Base-by-base conservation (phyloP, 2,888 invertebrate genomes). In the Oasisia sp. region DNA sequence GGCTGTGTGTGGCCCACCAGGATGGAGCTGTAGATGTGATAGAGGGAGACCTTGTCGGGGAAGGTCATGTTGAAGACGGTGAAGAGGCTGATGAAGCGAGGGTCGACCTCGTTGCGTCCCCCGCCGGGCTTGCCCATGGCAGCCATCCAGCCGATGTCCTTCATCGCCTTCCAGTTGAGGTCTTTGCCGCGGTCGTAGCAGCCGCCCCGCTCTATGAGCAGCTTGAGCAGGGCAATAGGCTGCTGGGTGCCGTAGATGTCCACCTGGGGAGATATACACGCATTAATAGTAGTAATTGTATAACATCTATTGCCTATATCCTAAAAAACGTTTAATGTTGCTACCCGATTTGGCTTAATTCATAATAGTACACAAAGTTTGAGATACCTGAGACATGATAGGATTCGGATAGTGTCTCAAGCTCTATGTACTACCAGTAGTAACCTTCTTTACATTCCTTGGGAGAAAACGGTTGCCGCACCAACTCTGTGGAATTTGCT, bases 221-320 rank as follows among this genome's bases (percentile, higher is more conserved):
- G 96, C 96, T 99, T 99, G n/a, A 99, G 96, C 89, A 99, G 96
- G 0, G 99, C 99, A 94, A 99, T 98, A 0, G 99, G 99, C 95
- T 99, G 99, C 95, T 99, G 99, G 0, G 98, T 99, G 0, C 99
- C 99, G 95, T 99, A 99, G 0, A 97, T 97, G 95, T 98, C 98
- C 91, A 97, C 97, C 96, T 97, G 97, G 45, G 38, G 38, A 38
- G 38, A 38, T 50, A 12, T 19, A 7, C 4, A n/a, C 19, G 27
- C 5, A 19, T 27, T 74, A 27, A 74, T 74, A 74, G 4, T 38
- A 38, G 4, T 38, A 38, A 38, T 38, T 38, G 38, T 38, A 38
- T 2, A 38, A 38, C 38, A 2, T 38, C 38, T 38, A 4, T 1
- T 38, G 38, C 38, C 4, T 38, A 38, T 38, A 38, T 38, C 38